A percentile compares a stretch with the other conserved stretches of the same genome.
These are phyloP conservation scores for Drosophila trapezifrons DNA, from an alignment of 1,140 invertebrate genomes.

Conservation along the genomic window DNA sequence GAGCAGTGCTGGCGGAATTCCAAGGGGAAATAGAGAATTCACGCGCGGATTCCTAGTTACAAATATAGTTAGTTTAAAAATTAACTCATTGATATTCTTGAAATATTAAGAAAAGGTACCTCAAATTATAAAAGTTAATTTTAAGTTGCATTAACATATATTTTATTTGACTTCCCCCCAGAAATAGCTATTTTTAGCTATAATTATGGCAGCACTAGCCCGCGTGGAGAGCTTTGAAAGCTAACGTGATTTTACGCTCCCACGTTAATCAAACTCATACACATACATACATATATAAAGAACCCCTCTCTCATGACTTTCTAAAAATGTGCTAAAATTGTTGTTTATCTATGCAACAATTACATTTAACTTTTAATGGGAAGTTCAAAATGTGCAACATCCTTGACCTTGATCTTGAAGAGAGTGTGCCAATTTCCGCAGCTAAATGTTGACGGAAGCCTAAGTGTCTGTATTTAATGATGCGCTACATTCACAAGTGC, in stretches of 20 bases:
- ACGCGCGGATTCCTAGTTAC: neutral
- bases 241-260: slow-evolving; percentile 25
- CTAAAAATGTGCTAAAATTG: slow-evolving; percentile 8
- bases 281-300: too few relatives aligned
- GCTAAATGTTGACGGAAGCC: slow-evolving; percentile 66
- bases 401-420: slow-evolving; percentile 58
- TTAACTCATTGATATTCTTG: too few relatives aligned
- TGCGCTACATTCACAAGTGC: slow-evolving; percentile 20
- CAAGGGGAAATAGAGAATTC: neutral
- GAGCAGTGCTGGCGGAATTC: slow-evolving; percentile 4
- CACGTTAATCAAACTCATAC: slow-evolving; percentile 6
- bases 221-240: slow-evolving; percentile 14
- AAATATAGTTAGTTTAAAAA: neutral
- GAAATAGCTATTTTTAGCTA: neutral
- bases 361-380: neutral
- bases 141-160: too few relatives aligned
- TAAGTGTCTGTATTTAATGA: slow-evolving; percentile 37
- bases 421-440: slow-evolving; percentile 70
- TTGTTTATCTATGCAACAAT: slow-evolving; percentile 3
- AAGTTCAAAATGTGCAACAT: slow-evolving; percentile 24
- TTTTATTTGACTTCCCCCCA: neutral
- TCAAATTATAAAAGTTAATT: too few relatives aligned
- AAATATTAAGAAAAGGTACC: too few relatives aligned
- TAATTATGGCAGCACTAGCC: neutral
- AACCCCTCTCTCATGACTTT: neutral